Base-by-base conservation (phyloP, 1,140 invertebrate genomes). In the Whitmania pigra region DNA sequence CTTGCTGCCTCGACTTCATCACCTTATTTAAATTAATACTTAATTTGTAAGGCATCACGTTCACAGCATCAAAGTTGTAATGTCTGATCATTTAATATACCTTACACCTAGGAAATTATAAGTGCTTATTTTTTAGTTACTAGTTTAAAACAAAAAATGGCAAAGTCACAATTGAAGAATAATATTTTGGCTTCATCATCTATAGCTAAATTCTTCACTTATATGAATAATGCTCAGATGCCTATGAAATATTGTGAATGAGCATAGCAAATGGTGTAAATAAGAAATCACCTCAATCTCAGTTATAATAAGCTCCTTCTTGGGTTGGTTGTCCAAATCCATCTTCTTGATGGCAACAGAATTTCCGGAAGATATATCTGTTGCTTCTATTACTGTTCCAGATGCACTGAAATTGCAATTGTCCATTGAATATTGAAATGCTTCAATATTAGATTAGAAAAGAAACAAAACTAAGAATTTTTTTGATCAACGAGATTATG, bases 261-360 rank as follows among this genome's bases (percentile, higher is more conserved):
- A 68, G 15, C 40, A 2, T 20, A 67, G 66, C 18, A 67, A 20
- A 25, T 29, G 29, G 6, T 9, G 20, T 22, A 7, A 36, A 31
- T 22, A 68, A 22, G 3, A 29, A 68, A 43, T 29, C 11, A 84
- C 82, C 73, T 82, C 83, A 49, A 85, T 85, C 75, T 85, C 84
- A 27, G 84, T 85, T 57, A 85, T 81, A 63, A 85, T 80, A 53
- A 85, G 77, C 75, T 85, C 84, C 73, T 85, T 85, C 75, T 85
- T 85, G 0, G 84, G 84, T 74, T 85, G 84, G 72, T 81, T 81
- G 69, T 81, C 81, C 69, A 85, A 78, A 60, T 83, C 82, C 83
- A 85, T 85, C 74, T 81, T 79, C 75, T 85, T 85, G 60, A 85
- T 84, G 60, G 84, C 84, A 11, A 85, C 84, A 5, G 82, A 76